phyloP scores from a whole-genome alignment of 2,797 vertebrate genomes.

The Sebastes nivosus region DNA sequence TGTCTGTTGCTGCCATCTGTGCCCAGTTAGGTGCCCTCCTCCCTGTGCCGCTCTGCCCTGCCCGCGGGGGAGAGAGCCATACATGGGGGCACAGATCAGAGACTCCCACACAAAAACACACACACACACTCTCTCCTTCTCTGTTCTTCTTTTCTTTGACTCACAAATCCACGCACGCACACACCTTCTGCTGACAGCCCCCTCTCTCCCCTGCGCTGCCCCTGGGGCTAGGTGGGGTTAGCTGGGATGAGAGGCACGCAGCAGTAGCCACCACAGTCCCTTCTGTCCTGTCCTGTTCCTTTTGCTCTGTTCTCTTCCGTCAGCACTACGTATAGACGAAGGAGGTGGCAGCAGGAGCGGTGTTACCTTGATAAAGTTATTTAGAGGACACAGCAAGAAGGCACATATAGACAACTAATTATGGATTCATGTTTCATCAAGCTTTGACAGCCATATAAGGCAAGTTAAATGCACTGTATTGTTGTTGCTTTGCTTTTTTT shows the following conservation, averaged over 20 bases:
- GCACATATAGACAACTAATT: slow-evolving; percentile 38
- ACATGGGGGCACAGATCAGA: slow-evolving; percentile 65
- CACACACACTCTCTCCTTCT: slow-evolving; percentile 1
- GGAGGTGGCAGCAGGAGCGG: slow-evolving; percentile 17
- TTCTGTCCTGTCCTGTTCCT: slow-evolving; percentile 71
- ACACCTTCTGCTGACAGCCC: slow-evolving; percentile 70
- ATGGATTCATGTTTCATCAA: slow-evolving; percentile 13
- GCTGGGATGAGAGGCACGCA: slow-evolving; percentile 68
- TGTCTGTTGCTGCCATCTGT: slow-evolving; percentile 78
- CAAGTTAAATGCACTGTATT: slow-evolving; percentile 6
- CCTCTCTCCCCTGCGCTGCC: slow-evolving; percentile 54
- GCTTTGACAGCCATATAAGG: not conserved
- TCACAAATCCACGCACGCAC: slow-evolving; percentile 41
- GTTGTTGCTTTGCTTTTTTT: not conserved
- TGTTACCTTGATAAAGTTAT: slow-evolving; percentile 68
- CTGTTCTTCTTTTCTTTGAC: slow-evolving; percentile 29
- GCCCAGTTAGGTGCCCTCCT: slow-evolving; percentile 76
- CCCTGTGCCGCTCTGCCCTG: slow-evolving; percentile 70
- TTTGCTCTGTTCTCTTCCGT: slow-evolving; percentile 68
- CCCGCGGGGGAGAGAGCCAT: slow-evolving; percentile 62
- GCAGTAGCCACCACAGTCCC: slow-evolving; percentile 73
- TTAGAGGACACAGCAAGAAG: slow-evolving; percentile 59
- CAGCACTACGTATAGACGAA: slow-evolving; percentile 53
- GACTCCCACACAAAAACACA: slow-evolving; percentile 50
- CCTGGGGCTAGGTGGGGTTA: slow-evolving; percentile 75